These are phyloP conservation scores for Drosophila triauraria DNA, from an alignment of 1,140 invertebrate genomes.

Conservation along the genomic window DNA sequence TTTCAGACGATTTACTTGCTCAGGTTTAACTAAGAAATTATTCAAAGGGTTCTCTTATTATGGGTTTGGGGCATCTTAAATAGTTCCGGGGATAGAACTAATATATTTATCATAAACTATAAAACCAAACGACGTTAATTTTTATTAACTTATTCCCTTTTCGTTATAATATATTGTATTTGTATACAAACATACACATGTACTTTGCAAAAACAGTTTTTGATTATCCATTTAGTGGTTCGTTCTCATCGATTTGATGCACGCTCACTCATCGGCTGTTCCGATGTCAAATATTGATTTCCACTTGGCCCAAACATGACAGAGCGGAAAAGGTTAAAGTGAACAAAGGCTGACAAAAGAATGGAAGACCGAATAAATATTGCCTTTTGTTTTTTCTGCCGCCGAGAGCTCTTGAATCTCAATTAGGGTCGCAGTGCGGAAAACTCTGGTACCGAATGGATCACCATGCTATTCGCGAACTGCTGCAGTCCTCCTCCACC, in stretches of 20 bases:
- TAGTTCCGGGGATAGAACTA: not conserved
- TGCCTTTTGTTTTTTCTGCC: conserved; percentile 35
- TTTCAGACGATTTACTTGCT: too few relatives aligned
- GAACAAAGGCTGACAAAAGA: conserved; percentile 51
- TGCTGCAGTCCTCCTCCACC: conserved; percentile 21
- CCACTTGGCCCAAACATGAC: conserved; percentile 48
- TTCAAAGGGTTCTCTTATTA: too few relatives aligned
- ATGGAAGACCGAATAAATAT: conserved; percentile 46
- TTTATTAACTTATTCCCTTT: not conserved
- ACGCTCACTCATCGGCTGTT: conserved; percentile 3
- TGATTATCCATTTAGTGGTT: conserved; percentile 15
- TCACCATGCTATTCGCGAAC: conserved; percentile 37
- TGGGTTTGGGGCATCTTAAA: too few relatives aligned
- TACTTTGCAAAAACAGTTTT: conserved; percentile 5
- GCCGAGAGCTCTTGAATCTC: conserved; percentile 72
- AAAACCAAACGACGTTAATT: not conserved
- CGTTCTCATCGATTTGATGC: conserved; percentile 21
- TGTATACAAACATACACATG: not conserved
- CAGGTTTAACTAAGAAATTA: too few relatives aligned
- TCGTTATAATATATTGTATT: not conserved
- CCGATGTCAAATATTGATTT: conserved; percentile 66
- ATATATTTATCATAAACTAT: not conserved
- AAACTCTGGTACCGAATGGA: conserved; percentile 44
- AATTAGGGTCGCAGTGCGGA: conserved; percentile 64
- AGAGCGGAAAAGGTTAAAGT: conserved; percentile 42